A percentile compares a stretch with the other conserved stretches of the same genome.
Conservation (phyloP, 2,113 vertebrate genomes). For the Notothenia rossii region DNA sequence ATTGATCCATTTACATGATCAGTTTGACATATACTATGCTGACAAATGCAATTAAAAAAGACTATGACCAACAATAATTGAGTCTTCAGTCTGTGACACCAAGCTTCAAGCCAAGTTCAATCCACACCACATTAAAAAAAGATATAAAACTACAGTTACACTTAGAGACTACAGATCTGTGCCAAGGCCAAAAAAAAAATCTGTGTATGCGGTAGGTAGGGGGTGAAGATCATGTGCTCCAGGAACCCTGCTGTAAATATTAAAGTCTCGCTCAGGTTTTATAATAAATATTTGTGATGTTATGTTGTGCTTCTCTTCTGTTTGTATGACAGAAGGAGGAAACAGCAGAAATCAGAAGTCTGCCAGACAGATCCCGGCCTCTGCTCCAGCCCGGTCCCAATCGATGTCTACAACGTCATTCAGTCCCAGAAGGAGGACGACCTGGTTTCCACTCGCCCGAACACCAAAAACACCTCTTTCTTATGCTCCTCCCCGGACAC, state of each 20-base stretch:
- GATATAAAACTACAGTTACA: neutral
- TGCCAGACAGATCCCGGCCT: conserved; percentile 79
- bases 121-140: too few species aligned
- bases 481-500: conserved; percentile 82
- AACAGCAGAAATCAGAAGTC: conserved; percentile 73
- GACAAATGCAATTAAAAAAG: too few species aligned
- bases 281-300: neutral
- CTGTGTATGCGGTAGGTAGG: too few species aligned
- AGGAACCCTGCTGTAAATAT: neutral
- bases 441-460: conserved; percentile 87
- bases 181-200: too few species aligned
- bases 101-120: too few species aligned
- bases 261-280: neutral
- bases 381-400: conserved; percentile 81
- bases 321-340: conserved; percentile 75
- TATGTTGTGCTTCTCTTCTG: conserved; percentile 19
- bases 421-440: conserved; percentile 90
- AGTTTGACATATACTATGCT: too few species aligned
- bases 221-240: too few species aligned
- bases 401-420: conserved; percentile 91
- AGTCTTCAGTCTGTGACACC: too few species aligned
- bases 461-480: conserved; percentile 93
- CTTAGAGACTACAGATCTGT: too few species aligned
- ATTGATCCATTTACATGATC: neutral
- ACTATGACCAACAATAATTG: too few species aligned